Evolutionary conservation across 2,888 invertebrate genomes (phyloP).

Genomic region (Punctoribates punctum): DNA sequence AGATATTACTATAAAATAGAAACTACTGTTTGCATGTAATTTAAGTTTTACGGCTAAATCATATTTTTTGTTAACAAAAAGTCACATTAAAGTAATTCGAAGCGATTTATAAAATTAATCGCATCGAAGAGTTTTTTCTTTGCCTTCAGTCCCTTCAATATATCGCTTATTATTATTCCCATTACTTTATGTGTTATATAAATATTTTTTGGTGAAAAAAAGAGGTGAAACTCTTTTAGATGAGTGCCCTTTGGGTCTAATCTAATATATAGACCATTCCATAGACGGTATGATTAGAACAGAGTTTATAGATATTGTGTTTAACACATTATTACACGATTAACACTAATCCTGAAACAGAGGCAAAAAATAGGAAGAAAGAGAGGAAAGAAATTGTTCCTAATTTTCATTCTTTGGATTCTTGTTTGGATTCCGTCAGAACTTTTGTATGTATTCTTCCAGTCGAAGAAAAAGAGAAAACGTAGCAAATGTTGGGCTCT

Average conservation of each 20-base stretch:
- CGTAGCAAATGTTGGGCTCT: background rate
- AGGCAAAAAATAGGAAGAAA: background rate
- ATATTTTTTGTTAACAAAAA: background rate
- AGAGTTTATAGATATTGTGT: background rate
- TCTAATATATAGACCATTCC: too few species aligned
- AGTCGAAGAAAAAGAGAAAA: too few species aligned
- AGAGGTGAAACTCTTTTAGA: too few species aligned
- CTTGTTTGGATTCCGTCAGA: background rate
- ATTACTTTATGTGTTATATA: too few species aligned
- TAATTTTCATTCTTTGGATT: background rate
- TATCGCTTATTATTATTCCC: background rate
- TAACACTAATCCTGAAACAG: slow-evolving; percentile 1
- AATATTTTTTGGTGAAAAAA: too few species aligned
- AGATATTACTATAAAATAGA: background rate
- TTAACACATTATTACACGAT: background rate
- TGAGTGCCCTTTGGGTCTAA: too few species aligned
- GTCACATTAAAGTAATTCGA: slow-evolving; percentile 4
- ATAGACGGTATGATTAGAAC: background rate
- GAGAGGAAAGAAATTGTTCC: background rate
- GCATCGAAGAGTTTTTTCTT: background rate
- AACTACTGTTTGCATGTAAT: slow-evolving; percentile 5
- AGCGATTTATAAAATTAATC: slow-evolving; percentile 14
- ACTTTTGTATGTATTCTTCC: too few species aligned
- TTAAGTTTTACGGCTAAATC: background rate
- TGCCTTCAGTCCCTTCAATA: background rate